These are phyloP conservation scores for Falco berigora DNA, from an alignment of 2,797 vertebrate genomes.

Conservation along the genomic window DNA sequence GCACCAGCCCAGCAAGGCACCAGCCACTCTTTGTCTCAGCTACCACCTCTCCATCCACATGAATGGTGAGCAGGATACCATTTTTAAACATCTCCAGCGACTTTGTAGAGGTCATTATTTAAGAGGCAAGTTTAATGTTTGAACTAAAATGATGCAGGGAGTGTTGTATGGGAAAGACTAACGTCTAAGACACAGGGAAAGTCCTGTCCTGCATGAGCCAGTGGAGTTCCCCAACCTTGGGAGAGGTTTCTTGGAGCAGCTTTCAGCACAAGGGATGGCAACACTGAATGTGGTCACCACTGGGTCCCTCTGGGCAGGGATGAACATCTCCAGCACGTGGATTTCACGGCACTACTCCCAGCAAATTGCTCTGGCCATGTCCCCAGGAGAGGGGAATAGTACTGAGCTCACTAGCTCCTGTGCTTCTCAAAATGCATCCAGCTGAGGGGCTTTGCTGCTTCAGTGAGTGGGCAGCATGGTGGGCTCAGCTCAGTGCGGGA, in stretches of 20 bases:
- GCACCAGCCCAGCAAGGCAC: not conserved
- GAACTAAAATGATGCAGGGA: not conserved
- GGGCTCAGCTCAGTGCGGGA: not conserved
- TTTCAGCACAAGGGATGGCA: not conserved
- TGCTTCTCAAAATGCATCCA: not conserved
- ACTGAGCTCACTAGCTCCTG: not conserved
- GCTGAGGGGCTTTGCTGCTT: not conserved
- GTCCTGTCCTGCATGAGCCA: not conserved
- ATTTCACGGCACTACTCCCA: not conserved
- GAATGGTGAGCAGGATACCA: not conserved
- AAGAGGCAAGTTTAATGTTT: not conserved
- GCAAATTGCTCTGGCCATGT: not conserved
- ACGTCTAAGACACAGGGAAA: not conserved
- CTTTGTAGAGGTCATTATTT: not conserved
- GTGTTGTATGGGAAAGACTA: not conserved
- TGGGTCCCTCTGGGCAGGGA: not conserved
- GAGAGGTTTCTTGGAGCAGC: not conserved
- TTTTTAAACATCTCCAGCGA: not conserved
- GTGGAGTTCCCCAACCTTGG: not conserved
- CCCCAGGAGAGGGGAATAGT: not conserved
- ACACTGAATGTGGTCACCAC: not conserved
- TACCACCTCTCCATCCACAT: not conserved
- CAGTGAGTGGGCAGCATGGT: rapidly evolving
- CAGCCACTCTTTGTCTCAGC: not conserved
- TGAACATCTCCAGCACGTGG: not conserved